Conservation (phyloP, 2,797 vertebrate genomes). For the Coluber constrictor region DNA sequence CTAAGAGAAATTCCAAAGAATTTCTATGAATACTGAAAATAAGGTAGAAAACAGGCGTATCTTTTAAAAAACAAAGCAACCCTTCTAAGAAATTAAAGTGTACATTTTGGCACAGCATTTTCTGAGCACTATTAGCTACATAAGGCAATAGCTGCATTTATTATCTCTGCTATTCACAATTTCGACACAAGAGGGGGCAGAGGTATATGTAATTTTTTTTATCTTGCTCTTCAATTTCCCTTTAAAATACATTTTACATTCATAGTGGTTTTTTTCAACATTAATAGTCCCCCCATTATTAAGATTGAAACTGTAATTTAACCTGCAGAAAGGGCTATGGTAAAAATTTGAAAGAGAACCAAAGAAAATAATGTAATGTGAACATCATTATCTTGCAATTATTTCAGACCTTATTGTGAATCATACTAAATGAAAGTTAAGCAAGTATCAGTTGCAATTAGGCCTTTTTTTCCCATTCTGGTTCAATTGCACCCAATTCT, state of each 20-base stretch:
- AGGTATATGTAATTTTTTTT: not conserved
- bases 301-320: not conserved
- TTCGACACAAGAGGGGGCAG: slow-evolving; percentile 60
- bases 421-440: not conserved
- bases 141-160: not conserved
- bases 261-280: not conserved
- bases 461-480: not conserved
- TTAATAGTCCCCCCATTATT: not conserved
- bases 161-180: not conserved
- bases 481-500: not conserved
- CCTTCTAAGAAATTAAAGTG: not conserved
- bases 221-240: not conserved
- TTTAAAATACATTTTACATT: not conserved
- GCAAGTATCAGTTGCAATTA: not conserved
- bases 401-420: not conserved
- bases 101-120: not conserved
- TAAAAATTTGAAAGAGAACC: not conserved
- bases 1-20: not conserved
- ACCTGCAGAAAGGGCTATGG: not conserved
- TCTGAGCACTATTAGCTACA: not conserved
- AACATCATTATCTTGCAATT: not conserved
- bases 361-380: not conserved
- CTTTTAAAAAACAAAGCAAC: not conserved
- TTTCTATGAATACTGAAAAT: not conserved
- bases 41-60: not conserved